Percentiles rank a stretch among this genome's conserved stretches.
These are phyloP conservation scores for Drosophila seguyi DNA, from an alignment of 1,140 invertebrate species.

Conservation along the genomic window DNA sequence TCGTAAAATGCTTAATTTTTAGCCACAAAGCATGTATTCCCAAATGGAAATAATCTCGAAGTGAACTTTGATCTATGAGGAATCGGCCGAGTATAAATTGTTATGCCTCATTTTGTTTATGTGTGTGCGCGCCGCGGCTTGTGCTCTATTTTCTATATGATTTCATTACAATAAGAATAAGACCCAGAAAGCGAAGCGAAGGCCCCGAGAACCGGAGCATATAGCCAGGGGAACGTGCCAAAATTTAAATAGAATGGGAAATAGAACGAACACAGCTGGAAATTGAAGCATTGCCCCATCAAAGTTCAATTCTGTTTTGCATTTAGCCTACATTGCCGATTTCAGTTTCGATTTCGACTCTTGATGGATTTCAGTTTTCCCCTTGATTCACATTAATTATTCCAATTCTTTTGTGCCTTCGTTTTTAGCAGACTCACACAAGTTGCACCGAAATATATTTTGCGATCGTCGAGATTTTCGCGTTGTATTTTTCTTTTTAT, in stretches of 20 bases:
- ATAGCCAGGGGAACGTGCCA: slow-evolving; percentile 10
- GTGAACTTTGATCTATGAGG: slow-evolving; percentile 67
- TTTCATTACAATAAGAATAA: slow-evolving; percentile 55
- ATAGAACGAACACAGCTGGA: slow-evolving; percentile 43
- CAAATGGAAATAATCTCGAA: slow-evolving; percentile 22
- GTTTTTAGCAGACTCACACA: slow-evolving; percentile 37
- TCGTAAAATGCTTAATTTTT: background rate
- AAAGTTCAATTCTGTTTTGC: slow-evolving; percentile 68
- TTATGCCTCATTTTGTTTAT: slow-evolving; percentile 26
- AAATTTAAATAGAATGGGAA: slow-evolving; percentile 25
- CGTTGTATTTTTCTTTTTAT: background rate
- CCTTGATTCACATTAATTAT: slow-evolving; percentile 16
- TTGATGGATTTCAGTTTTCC: slow-evolving; percentile 26
- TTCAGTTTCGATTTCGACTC: slow-evolving; percentile 27
- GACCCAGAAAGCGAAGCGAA: slow-evolving; percentile 39
- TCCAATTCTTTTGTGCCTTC: slow-evolving; percentile 6
- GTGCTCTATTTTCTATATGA: slow-evolving; percentile 66
- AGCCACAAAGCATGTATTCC: background rate
- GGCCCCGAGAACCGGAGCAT: slow-evolving; percentile 30
- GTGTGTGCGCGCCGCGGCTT: slow-evolving; percentile 24
- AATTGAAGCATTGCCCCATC: slow-evolving; percentile 58
- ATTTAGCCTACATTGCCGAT: slow-evolving; percentile 35
- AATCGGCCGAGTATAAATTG: slow-evolving; percentile 49
- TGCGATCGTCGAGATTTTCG: slow-evolving; percentile 18
- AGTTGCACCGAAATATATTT: slow-evolving; percentile 49